These are phyloP conservation scores for Pyxicephalus adspersus DNA, from an alignment of 2,113 vertebrate genomes.

Conservation along the genomic window DNA sequence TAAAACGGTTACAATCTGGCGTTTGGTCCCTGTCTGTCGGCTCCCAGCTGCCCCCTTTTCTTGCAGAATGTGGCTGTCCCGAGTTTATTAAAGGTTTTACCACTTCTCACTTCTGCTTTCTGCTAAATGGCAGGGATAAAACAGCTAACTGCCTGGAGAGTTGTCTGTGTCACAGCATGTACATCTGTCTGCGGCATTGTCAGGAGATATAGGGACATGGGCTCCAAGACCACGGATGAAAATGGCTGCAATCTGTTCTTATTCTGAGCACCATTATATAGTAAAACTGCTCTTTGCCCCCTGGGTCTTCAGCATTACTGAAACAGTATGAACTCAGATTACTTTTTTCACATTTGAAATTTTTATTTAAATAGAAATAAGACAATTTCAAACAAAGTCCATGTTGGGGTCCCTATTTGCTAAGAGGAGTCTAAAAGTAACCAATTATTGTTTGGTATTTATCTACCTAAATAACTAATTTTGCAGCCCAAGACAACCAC, in stretches of 20 bases:
- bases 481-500: too few species aligned
- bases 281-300: neutral
- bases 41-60: conserved; percentile 73
- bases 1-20: conserved; percentile 83
- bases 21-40: conserved; percentile 82
- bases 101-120: conserved; percentile 72
- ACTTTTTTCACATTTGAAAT: neutral
- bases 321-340: neutral
- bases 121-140: conserved; percentile 49
- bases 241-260: conserved; percentile 27
- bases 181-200: conserved; percentile 22
- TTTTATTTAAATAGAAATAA: too few species aligned
- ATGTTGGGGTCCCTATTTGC: too few species aligned
- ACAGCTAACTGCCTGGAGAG: conserved; percentile 44
- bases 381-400: too few species aligned
- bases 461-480: too few species aligned
- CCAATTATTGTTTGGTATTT: too few species aligned
- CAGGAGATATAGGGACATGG: conserved; percentile 23
- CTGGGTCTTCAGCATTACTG: neutral
- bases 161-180: conserved; percentile 30
- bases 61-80: conserved; percentile 71
- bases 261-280: neutral
- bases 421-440: too few species aligned
- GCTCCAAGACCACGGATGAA: neutral
- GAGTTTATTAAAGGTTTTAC: conserved; percentile 70